Evolutionary conservation across 1,140 invertebrate species (phyloP).

Genomic region (Ceratina japonica): DNA sequence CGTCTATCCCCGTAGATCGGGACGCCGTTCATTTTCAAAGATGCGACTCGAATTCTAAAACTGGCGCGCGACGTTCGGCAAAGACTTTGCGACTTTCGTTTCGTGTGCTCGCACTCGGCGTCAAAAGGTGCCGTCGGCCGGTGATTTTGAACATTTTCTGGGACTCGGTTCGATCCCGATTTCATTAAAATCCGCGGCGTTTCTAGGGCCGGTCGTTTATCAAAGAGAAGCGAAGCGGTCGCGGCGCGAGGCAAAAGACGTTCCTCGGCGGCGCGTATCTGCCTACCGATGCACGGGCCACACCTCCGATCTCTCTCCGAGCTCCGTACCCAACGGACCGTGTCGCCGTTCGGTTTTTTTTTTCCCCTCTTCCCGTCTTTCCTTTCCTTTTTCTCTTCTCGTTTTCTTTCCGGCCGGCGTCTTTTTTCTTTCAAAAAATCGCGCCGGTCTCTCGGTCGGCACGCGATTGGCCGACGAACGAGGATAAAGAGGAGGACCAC

Average conservation of each 20-base stretch:
- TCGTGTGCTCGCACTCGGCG: background rate
- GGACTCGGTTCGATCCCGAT: background rate
- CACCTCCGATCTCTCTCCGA: slow-evolving; percentile 43
- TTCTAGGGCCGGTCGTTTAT: slow-evolving; percentile 4
- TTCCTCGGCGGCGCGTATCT: slow-evolving; percentile 39
- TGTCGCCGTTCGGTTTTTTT: slow-evolving; percentile 20
- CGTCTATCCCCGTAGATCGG: background rate
- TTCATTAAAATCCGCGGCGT: slow-evolving; percentile 6
- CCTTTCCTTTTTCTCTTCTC: background rate
- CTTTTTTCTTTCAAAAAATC: slow-evolving; percentile 30
- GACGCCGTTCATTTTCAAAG: background rate
- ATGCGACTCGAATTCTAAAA: background rate
- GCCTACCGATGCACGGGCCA: slow-evolving; percentile 41
- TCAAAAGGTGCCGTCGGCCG: too few species aligned
- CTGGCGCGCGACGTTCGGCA: too few species aligned
- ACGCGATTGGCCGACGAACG: slow-evolving; percentile 34
- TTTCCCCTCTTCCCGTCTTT: background rate
- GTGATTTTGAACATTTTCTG: too few species aligned
- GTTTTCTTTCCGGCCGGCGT: background rate
- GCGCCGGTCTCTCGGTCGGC: background rate
- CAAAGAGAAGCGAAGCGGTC: background rate
- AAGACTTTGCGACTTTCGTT: too few species aligned
- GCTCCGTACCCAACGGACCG: slow-evolving; percentile 25
- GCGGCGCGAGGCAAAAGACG: slow-evolving; percentile 1
- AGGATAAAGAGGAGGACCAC: slow-evolving; percentile 41